Evolutionary conservation across 2,113 vertebrate genomes (phyloP).

Genomic region (Falcunculus frontatus): DNA sequence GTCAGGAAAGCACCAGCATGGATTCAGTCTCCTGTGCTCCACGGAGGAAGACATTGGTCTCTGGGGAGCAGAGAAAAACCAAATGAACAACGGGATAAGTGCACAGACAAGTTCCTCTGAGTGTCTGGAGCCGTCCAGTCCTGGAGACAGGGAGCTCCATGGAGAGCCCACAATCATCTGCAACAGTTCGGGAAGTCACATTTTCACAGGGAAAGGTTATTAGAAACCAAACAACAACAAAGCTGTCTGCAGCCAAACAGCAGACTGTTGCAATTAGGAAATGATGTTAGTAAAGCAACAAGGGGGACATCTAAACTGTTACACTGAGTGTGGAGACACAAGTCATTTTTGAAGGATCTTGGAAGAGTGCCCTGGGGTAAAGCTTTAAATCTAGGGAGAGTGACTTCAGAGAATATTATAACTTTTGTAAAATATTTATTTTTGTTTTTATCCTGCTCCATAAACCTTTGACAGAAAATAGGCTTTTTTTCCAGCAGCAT

Average conservation of each 20-base stretch:
- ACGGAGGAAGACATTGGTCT: background rate
- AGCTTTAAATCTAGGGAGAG: background rate
- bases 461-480: background rate
- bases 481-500: background rate
- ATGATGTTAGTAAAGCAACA: background rate
- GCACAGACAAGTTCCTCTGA: background rate
- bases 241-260: conserved; percentile 37
- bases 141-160: background rate
- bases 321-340: background rate
- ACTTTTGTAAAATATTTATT: background rate
- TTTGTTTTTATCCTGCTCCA: conserved; percentile 7
- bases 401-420: background rate
- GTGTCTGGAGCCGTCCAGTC: background rate
- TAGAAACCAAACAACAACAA: conserved; percentile 34
- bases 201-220: conserved; percentile 15
- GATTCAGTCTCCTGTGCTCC: background rate
- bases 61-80: background rate
- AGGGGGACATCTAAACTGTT: conserved; percentile 1
- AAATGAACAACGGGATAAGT: background rate
- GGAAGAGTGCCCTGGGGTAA: background rate
- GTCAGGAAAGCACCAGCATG: background rate
- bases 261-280: conserved; percentile 32
- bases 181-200: background rate
- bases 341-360: background rate
- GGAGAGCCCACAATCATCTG: background rate